Evolutionary conservation across 2,888 invertebrate species (phyloP), one percentile per base, ranked within the genome.

Genomic region (Buathra laborator): DNA sequence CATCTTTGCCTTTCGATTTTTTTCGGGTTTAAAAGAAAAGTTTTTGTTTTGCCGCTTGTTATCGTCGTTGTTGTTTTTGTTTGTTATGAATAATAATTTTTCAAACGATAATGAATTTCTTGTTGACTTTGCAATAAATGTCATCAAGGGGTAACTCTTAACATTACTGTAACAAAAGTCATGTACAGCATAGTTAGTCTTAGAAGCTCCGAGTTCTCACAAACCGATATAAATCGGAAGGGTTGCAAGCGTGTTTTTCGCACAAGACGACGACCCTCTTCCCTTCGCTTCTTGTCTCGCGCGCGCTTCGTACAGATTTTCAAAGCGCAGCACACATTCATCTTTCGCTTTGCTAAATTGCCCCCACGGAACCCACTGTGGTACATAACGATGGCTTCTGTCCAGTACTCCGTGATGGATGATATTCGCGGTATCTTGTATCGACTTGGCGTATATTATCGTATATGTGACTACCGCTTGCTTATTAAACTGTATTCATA

Each of bases 401-500:
- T 88, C 88, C 86, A 78, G 62, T 48, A 44, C 32, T 37, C 66
- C 86, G 88, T 92, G 92, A 92, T 92, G 89, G 92, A 92, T 92
- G 91, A 84, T 87, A 89, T 87, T 82, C 83, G 68, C 62, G 85
- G 85, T 90, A 92, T 91, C 92, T 91, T 89, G 90, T 90, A 91
- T 91, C 92, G 88, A 87, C 43, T 71, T 56, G 37, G 53, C 51
- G 71, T 71, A 71, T 71, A 43, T 71, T 71, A 56, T 56, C 53
- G 37, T 56, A 53, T 56, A 43, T 56, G 24, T 85, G 86, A 88
- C 91, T 89, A 89, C 90, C 89, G 84, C 88, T 91, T 90, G 91
- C 91, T 91, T 91, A 91, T 91, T 91, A 91, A 91, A 91, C 90
- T 91, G 90, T 91, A 32, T 91, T 87, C 89, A 90, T 89, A 91